Evolutionary conservation across 2,113 vertebrate genomes (phyloP).

Genomic region (Redunca redunca): DNA sequence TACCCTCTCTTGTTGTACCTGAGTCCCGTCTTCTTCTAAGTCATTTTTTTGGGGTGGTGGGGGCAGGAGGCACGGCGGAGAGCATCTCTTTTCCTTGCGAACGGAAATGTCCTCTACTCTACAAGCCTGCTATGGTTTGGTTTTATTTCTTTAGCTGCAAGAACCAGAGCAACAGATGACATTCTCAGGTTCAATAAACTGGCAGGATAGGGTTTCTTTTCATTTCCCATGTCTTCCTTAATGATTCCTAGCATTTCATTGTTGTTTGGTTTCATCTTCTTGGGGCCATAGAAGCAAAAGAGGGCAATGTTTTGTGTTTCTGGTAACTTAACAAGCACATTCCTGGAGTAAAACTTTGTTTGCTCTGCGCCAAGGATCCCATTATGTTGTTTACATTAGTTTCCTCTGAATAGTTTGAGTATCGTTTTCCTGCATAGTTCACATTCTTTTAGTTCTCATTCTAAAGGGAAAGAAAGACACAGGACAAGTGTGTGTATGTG

Average conservation of each 20-base stretch:
- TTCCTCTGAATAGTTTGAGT: background rate
- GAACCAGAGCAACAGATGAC: background rate
- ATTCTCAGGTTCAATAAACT: background rate
- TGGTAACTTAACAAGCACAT: background rate
- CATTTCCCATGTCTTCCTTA: background rate
- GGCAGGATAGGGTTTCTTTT: background rate
- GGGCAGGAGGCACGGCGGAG: accelerated
- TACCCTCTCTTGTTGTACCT: background rate
- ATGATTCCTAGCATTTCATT: background rate
- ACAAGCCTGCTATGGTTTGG: background rate
- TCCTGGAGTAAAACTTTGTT: background rate
- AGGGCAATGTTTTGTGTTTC: background rate
- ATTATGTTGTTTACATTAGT: background rate
- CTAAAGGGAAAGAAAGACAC: background rate
- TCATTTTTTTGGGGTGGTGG: background rate
- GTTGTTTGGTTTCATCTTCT: background rate
- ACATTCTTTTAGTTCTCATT: background rate
- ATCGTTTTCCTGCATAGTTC: background rate
- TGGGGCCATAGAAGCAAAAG: background rate
- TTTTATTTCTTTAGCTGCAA: background rate
- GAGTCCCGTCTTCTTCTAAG: background rate
- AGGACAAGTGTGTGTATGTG: background rate
- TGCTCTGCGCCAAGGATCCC: background rate
- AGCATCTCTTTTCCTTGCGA: background rate
- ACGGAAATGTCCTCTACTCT: background rate